Percentiles rank a stretch among this genome's conserved stretches.
These are phyloP conservation scores for Bolinopsis microptera DNA, from an alignment of 37 sponge, comb jelly and placozoan genomes.

Conservation along the genomic window DNA sequence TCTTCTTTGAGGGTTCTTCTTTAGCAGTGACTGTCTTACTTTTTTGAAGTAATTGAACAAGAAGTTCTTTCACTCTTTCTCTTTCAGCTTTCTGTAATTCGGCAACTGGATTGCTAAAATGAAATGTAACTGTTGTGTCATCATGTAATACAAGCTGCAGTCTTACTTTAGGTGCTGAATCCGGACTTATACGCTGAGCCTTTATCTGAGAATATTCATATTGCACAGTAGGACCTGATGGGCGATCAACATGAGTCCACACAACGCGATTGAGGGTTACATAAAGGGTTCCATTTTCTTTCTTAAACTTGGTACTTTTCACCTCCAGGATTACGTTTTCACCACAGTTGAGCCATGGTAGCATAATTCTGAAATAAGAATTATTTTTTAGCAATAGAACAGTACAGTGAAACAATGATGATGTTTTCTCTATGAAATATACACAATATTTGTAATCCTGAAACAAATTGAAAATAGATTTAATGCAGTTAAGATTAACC, in stretches of 20 bases:
- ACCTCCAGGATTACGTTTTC: constrained; percentile 54
- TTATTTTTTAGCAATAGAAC: no score
- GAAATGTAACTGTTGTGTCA: constrained; percentile 59
- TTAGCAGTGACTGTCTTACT: neutral
- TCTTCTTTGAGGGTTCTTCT: constrained; percentile 56
- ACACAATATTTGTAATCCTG: no score
- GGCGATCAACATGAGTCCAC: neutral
- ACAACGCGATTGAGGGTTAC: neutral
- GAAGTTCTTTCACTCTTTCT: constrained; percentile 38
- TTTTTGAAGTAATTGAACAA: constrained; percentile 57
- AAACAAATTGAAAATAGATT: no score
- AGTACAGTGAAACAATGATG: no score
- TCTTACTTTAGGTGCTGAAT: constrained; percentile 56
- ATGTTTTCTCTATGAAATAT: no score
- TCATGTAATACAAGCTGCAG: constrained; percentile 59
- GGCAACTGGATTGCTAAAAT: constrained; percentile 29
- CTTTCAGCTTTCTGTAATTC: constrained; percentile 36
- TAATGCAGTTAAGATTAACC: no score
- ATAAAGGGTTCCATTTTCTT: constrained; percentile 22
- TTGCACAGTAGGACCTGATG: neutral
- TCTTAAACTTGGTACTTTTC: neutral
- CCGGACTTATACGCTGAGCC: constrained; percentile 61
- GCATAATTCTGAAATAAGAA: no score
- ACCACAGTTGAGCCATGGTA: constrained; percentile 51
- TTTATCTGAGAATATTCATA: constrained; percentile 62